Percentiles rank a stretch among this genome's conserved stretches.
These are phyloP conservation scores for Thunnus thynnus DNA, from an alignment of 2,113 vertebrate species.

Conservation along the genomic window DNA sequence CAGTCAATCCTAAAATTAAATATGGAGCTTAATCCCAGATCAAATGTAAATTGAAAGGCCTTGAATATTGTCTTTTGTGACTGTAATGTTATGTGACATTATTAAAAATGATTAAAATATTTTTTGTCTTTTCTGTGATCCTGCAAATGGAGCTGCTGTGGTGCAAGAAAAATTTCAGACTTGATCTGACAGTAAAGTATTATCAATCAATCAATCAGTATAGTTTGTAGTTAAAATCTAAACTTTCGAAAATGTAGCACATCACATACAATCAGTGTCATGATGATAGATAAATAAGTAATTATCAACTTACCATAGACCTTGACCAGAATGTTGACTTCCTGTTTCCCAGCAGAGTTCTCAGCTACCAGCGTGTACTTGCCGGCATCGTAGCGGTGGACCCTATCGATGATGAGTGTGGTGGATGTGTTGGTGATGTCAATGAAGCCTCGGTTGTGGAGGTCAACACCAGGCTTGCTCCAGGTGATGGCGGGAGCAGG, in stretches of 20 bases:
- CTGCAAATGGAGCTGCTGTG: no score
- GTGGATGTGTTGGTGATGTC: constrained; percentile 92
- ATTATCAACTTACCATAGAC: constrained; percentile 90
- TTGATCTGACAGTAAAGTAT: no score
- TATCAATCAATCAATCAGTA: not conserved
- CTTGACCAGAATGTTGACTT: constrained; percentile 94
- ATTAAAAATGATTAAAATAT: no score
- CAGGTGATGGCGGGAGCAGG: constrained; percentile 92
- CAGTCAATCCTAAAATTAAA: no score
- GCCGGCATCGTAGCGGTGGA: constrained; percentile 96
- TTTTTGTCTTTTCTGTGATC: no score
- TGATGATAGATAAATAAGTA: not conserved
- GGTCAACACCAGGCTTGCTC: constrained; percentile 93
- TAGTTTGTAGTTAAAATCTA: not conserved
- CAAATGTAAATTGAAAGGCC: no score
- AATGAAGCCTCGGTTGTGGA: constrained; percentile 92
- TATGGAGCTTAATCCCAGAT: no score
- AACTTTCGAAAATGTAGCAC: not conserved
- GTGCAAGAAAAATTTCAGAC: no score
- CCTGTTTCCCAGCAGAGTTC: constrained; percentile 96
- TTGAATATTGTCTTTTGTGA: no score
- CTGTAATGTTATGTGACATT: no score
- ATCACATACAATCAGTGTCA: not conserved
- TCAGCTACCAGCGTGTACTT: constrained; percentile 95
- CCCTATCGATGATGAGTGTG: constrained; percentile 94